phyloP scores from a whole-genome alignment of 2,888 invertebrate genomes.

The Lepidocyrtinus sp. region DNA sequence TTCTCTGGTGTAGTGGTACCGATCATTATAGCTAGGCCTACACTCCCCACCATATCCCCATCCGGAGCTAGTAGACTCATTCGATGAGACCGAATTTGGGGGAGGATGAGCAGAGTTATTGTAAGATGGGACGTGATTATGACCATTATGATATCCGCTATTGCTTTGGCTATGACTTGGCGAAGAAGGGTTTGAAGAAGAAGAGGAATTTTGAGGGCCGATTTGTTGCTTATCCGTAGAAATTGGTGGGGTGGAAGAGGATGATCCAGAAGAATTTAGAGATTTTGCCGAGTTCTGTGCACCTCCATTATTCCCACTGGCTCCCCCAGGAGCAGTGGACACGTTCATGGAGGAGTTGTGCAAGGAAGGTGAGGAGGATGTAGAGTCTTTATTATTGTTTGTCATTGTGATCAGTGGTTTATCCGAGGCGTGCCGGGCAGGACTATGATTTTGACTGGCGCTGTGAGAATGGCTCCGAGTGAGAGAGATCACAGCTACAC shows the following conservation, averaged over 20 bases:
- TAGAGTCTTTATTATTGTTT: constrained; percentile 62
- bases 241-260: constrained; percentile 23
- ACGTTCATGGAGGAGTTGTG: constrained; percentile 59
- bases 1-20: constrained; percentile 62
- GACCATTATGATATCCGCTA: constrained; percentile 53
- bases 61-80: constrained; percentile 48
- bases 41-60: constrained; percentile 34
- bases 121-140: constrained; percentile 44
- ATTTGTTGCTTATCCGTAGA: constrained; percentile 33
- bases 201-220: constrained; percentile 42
- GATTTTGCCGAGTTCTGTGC: constrained; percentile 38
- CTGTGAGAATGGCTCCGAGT: constrained; percentile 63
- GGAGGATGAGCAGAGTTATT: constrained; percentile 56
- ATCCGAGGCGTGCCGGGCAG: constrained; percentile 56
- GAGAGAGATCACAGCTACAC: constrained; percentile 53
- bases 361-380: constrained; percentile 53
- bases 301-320: constrained; percentile 36
- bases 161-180: constrained; percentile 49
- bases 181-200: constrained; percentile 40
- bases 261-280: constrained; percentile 31
- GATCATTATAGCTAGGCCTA: constrained; percentile 58
- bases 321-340: constrained; percentile 32
- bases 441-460: constrained; percentile 63
- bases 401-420: constrained; percentile 57
- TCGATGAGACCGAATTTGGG: constrained; percentile 55